These are phyloP conservation scores for Papilio polyxenes DNA, from an alignment of 1,140 invertebrate species.

Conservation along the genomic window DNA sequence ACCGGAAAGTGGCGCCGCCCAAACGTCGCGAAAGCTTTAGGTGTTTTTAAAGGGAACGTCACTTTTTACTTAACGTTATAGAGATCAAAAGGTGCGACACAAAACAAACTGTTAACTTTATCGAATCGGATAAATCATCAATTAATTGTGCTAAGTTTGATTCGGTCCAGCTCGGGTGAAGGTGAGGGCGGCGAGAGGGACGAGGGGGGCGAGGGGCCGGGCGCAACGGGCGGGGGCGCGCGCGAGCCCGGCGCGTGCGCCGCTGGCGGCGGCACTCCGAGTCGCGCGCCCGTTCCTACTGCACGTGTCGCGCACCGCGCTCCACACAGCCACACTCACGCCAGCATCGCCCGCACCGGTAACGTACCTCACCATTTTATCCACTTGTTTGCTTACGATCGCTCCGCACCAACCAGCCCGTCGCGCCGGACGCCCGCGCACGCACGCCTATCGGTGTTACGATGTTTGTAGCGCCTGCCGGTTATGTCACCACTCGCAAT, in stretches of 20 bases:
- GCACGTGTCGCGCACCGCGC: constrained; percentile 50
- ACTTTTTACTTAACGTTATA: neutral
- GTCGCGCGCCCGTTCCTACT: constrained; percentile 55
- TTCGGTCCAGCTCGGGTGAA: constrained; percentile 30
- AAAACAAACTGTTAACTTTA: neutral
- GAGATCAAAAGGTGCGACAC: neutral
- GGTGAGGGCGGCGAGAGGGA: too few species aligned
- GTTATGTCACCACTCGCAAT: constrained; percentile 20
- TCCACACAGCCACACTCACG: constrained; percentile 42
- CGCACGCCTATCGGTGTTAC: neutral
- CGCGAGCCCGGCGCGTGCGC: constrained; percentile 41
- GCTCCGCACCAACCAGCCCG: neutral
- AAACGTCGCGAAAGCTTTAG: neutral
- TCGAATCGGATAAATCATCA: constrained; percentile 28
- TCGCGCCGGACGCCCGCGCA: neutral
- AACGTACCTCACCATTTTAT: constrained; percentile 51
- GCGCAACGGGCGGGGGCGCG: constrained; percentile 41
- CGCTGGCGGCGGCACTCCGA: constrained; percentile 56
- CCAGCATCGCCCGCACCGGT: constrained; percentile 49
- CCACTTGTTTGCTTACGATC: neutral
- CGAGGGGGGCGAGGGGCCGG: constrained; percentile 23
- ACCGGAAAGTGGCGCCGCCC: neutral
- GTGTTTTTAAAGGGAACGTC: neutral
- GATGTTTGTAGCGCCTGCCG: neutral
- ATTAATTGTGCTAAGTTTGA: constrained; percentile 26